Base-by-base conservation (phyloP, 2,888 invertebrate genomes). In the Drosophila testacea region DNA sequence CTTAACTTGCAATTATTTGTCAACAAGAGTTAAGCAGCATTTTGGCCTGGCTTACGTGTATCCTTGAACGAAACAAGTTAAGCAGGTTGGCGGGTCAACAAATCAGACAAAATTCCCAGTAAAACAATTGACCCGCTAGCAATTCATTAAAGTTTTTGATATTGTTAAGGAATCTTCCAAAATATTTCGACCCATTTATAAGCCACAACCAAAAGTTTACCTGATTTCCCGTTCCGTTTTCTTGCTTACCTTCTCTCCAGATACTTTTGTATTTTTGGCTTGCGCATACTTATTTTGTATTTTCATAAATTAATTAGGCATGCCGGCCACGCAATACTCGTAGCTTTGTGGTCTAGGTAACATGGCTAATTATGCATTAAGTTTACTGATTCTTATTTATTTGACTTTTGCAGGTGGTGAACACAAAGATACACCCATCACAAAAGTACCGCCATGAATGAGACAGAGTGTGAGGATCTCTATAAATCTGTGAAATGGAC, bases 401-500 rank as follows among this genome's bases (percentile, higher is more conserved):
- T 62, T 50, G 39, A 27, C 34, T 50, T 67, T 90, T 90, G 9
- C 85, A 92, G 92, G 91, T 92, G 91, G 91, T 89, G 87, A 90
- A 91, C 79, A 87, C 80, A 86, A 83, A 82, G 82, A 89, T 88
- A 79, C 83, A 88, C 86, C 90, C 89, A 84, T 88, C 86, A 83
- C 83, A 90, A 90, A 90, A 88, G 81, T 93, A 94, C 95, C 94
- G 94, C 94, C 94, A 94, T 96, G 94, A 96, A 97, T 94, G 96
- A 94, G 92, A 94, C 95, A 92, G 96, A 96, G 93, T 97, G 97
- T 94, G 95, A 95, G 93, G 96, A 95, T 93, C 94, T 96, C 93
- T 94, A 96, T 90, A 95, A 96, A 92, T 94, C 95, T 93, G 96
- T 97, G 91, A 94, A 95, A 93, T 97, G 97, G 97, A 95, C 95